phyloP scores from a whole-genome alignment of 2,113 vertebrate species.

The Pristiophorus japonicus region DNA sequence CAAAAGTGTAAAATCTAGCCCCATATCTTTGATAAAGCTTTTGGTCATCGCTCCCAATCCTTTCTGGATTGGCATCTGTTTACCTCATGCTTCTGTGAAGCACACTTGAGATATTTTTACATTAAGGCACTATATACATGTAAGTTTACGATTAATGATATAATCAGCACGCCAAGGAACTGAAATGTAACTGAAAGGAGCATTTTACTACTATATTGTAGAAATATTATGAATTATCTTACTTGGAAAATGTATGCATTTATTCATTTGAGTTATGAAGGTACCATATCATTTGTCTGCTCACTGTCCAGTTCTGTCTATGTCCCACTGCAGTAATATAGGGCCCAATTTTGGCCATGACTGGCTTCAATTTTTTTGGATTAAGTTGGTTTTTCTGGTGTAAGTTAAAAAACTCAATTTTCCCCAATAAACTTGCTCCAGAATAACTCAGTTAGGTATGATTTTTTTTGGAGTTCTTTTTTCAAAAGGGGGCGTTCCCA shows the following conservation, averaged over 20 bases:
- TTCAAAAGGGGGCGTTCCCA: no score
- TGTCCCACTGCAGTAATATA: neutral
- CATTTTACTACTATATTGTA: neutral
- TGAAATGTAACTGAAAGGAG: neutral
- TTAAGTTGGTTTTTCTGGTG: no score
- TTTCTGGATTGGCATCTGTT: neutral
- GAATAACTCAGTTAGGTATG: no score
- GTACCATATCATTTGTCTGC: neutral
- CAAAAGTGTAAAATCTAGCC: no score
- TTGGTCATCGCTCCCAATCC: neutral
- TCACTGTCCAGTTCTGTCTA: neutral
- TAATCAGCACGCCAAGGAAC: neutral
- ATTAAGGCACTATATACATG: neutral
- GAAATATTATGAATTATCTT: neutral
- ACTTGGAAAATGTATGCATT: neutral
- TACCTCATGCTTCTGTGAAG: neutral
- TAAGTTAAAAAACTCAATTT: no score
- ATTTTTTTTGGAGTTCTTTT: no score
- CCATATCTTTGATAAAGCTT: neutral
- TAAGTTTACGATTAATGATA: neutral
- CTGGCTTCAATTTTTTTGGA: no score
- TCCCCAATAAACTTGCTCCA: no score
- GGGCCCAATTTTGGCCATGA: no score
- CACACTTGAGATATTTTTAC: neutral
- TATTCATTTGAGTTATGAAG: neutral